These are phyloP conservation scores for Antitype chi DNA, from an alignment of 2,888 invertebrate species.

Conservation along the genomic window DNA sequence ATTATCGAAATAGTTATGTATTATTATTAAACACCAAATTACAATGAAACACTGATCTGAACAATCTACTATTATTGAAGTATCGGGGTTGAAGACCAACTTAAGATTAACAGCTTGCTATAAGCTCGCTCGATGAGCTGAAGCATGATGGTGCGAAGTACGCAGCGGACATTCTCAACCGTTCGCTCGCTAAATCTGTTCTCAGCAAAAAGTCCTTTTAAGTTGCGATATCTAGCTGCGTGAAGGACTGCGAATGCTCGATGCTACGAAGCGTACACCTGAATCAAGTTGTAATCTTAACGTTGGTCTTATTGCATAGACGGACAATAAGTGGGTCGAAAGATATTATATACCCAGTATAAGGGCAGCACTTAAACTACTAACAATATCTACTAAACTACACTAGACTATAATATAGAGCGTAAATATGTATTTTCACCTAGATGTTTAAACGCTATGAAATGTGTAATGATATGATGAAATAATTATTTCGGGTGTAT, in stretches of 20 bases:
- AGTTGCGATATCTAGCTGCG: constrained; percentile 18
- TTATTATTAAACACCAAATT: constrained; percentile 63
- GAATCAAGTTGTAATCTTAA: constrained; percentile 46
- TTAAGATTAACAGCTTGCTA: constrained; percentile 33
- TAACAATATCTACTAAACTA: constrained; percentile 78
- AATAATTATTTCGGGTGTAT: constrained; percentile 79
- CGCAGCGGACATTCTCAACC: constrained; percentile 28
- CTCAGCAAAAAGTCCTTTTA: constrained; percentile 19
- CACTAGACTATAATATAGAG: constrained; percentile 81
- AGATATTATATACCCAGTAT: constrained; percentile 75
- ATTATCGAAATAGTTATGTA: constrained; percentile 43
- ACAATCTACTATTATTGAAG: constrained; percentile 49
- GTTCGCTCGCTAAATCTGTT: constrained; percentile 8
- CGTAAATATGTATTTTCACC: constrained; percentile 84
- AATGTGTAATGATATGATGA: constrained; percentile 89
- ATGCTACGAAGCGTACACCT: constrained; percentile 23
- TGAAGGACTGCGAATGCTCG: constrained; percentile 20
- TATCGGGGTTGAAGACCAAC: constrained; percentile 43
- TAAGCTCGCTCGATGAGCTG: constrained; percentile 1
- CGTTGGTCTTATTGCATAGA: constrained; percentile 48
- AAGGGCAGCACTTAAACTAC: constrained; percentile 80
- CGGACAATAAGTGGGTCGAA: constrained; percentile 57
- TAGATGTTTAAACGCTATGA: constrained; percentile 88
- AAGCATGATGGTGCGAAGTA: constrained; percentile 18
- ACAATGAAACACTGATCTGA: constrained; percentile 60